Conservation (phyloP, 1,140 invertebrate genomes). For the Cherax quadricarinatus region DNA sequence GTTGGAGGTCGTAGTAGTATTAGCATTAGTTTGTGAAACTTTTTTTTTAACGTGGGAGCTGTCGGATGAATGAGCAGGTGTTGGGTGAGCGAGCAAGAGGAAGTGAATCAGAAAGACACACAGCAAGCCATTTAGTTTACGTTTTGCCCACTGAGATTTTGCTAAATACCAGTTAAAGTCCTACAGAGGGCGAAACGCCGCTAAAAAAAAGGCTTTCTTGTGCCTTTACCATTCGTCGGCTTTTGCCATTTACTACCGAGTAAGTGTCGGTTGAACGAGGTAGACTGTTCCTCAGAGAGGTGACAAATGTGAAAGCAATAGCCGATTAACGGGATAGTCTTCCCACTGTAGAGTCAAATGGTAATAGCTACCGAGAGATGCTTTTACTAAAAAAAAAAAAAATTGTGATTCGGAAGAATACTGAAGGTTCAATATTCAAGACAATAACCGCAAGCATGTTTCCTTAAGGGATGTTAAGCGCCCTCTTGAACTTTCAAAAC, state of each 20-base stretch:
- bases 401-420: not conserved
- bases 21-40: not conserved
- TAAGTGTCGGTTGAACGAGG: not conserved
- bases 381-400: not conserved
- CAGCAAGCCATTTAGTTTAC: too few species aligned
- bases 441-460: not conserved
- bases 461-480: not conserved
- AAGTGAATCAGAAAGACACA: too few species aligned
- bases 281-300: not conserved
- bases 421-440: conserved; percentile 7
- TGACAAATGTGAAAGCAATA: conserved; percentile 19
- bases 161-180: too few species aligned
- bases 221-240: too few species aligned
- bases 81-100: too few species aligned
- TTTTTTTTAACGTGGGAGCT: not conserved
- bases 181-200: too few species aligned
- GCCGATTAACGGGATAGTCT: not conserved
- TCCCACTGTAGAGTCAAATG: not conserved
- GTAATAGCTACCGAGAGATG: not conserved
- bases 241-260: too few species aligned
- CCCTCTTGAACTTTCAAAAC: not conserved
- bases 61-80: not conserved
- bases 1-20: not conserved
- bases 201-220: too few species aligned
- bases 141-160: too few species aligned